Base-by-base conservation (phyloP, 2,888 invertebrate genomes). In the Thecocarcelia acutangulata region DNA sequence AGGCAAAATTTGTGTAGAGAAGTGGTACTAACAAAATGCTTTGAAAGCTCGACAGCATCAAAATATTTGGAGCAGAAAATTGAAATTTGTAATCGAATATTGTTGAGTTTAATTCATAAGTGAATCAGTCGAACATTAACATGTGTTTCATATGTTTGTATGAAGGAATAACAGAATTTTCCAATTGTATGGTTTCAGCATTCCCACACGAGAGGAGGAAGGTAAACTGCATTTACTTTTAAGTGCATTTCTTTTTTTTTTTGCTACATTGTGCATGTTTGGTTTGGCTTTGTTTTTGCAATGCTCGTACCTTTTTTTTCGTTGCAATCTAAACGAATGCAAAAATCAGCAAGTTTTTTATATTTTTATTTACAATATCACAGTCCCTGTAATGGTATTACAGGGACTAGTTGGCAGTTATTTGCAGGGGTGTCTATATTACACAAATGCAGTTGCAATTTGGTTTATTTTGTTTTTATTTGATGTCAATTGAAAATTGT, bases 61-160 rank as follows among this genome's bases (percentile, higher is more conserved):
- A 74, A 78, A 73, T 84, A 80, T 82, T 80, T 83, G 84, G 77
- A 83, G 84, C 82, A 80, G 84, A 83, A 84, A 84, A 84, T 84
- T 83, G 83, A 83, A 83, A 84, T 80, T 79, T 76, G 73, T 74
- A 80, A 84, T 83, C 78, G 83, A 81, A 83, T 83, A 81, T 77
- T 81, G 81, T 81, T 81, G 81, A 64, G 63, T 73, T 46, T 70
- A 70, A 56, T 56, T 28, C 58, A 64, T 58, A 70, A 63, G 37
- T 40, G n/a, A 63, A 77, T 63, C 28, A 54, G 69, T 48, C 4
- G 24, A 56, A 33, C 33, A 8, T 33, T 33, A 37, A 42, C 28
- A 40, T n/a, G n/a, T n/a, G 17, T n/a, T 56, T 0, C 28, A 13
- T 40, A 15, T 64, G 48, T 56, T 6, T 44, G 1, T 9, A 42